phyloP scores from a whole-genome alignment of 92 coral and sea anemone species.

The Palythoa grandis region DNA sequence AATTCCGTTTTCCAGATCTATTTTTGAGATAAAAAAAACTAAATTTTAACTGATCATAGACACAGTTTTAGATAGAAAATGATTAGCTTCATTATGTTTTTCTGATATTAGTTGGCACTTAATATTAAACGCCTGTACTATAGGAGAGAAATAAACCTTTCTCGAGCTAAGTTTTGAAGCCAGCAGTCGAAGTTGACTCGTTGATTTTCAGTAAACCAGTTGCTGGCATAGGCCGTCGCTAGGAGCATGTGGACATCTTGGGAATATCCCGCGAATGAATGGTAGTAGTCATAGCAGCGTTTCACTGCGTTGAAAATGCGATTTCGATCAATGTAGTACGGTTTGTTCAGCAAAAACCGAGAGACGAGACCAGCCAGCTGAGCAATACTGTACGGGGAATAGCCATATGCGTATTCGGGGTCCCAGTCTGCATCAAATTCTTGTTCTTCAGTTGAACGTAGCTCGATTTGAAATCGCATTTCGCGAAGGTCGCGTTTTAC shows the following conservation, averaged over 20 bases:
- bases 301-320: conserved; percentile 95
- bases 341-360: conserved; percentile 85
- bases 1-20: neutral
- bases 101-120: too few species aligned
- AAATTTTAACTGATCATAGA: neutral
- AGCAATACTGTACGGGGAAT: conserved; percentile 95
- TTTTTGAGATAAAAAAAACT: neutral
- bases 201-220: conserved; percentile 98
- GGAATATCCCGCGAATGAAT: conserved; percentile 91
- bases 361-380: conserved; percentile 84
- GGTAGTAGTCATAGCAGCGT: conserved; percentile 98
- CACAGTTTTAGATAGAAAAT: neutral
- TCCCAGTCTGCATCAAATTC: conserved; percentile 93
- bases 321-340: conserved; percentile 91
- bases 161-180: conserved; percentile 74
- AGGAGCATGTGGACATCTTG: conserved; percentile 98
- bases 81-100: neutral
- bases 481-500: conserved; percentile 90
- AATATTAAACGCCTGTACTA: neutral
- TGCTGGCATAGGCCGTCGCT: conserved; percentile 90
- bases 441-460: conserved; percentile 60
- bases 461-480: conserved; percentile 75
- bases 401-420: conserved; percentile 92
- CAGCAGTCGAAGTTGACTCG: conserved; percentile 88
- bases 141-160: conserved; percentile 57